These are phyloP conservation scores for Phaethon lepturus DNA, from an alignment of 2,113 vertebrate species.

Conservation along the genomic window DNA sequence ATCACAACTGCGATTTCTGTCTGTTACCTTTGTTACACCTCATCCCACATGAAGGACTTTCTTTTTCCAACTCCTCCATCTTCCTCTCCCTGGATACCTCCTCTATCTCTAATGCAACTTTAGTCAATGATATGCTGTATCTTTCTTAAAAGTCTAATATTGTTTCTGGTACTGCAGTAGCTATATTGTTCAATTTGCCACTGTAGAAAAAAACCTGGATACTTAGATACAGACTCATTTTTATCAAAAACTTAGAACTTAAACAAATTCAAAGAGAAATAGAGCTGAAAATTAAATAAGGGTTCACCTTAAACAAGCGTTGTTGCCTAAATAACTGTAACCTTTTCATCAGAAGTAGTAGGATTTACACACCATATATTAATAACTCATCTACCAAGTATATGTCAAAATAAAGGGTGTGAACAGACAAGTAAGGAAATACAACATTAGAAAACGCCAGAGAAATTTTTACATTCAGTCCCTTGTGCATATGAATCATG, in stretches of 20 bases:
- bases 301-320: background rate
- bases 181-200: background rate
- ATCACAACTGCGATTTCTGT: background rate
- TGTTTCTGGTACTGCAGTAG: background rate
- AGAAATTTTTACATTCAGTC: background rate
- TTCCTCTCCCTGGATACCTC: background rate
- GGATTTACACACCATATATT: background rate
- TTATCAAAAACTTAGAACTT: background rate
- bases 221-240: background rate
- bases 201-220: background rate
- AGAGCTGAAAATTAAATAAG: background rate
- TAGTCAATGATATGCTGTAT: background rate
- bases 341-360: background rate
- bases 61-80: background rate
- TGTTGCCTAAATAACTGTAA: background rate
- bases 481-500: background rate
- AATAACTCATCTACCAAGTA: background rate
- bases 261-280: background rate
- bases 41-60: background rate
- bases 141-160: background rate
- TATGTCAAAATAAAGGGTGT: background rate
- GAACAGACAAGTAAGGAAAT: background rate
- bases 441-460: background rate
- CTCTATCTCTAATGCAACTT: background rate
- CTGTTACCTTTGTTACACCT: background rate